phyloP scores from a whole-genome alignment of 1,140 invertebrate genomes.

The Leptinotarsa texana region DNA sequence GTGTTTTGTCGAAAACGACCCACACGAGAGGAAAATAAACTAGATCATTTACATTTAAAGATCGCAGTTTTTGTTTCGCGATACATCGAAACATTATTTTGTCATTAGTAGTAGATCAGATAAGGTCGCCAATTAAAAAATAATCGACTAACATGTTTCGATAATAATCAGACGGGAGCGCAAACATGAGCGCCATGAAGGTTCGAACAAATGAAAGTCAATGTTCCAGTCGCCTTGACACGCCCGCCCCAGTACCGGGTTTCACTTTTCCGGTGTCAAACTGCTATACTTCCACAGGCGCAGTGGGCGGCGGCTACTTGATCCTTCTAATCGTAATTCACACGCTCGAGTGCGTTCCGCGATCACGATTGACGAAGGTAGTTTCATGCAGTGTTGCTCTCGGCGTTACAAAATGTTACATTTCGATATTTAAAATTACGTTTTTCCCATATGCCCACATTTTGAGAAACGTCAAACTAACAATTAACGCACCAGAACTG shows the following conservation, averaged over 20 bases:
- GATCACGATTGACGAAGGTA: too few relatives aligned
- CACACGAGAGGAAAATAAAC: not conserved
- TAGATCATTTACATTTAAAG: not conserved
- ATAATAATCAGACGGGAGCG: conserved; percentile 11
- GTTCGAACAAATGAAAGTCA: conserved; percentile 39
- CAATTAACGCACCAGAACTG: too few relatives aligned
- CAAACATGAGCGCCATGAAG: conserved; percentile 24
- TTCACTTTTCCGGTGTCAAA: conserved; percentile 36
- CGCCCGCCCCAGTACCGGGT: conserved; percentile 35
- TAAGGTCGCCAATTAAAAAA: not conserved
- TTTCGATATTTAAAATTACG: too few relatives aligned
- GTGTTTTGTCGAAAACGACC: not conserved
- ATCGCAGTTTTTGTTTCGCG: not conserved
- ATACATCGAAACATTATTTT: not conserved
- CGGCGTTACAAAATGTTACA: too few relatives aligned
- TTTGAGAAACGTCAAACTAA: too few relatives aligned
- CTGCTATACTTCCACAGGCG: conserved; percentile 6
- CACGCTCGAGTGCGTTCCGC: too few relatives aligned
- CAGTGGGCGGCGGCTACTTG: too few relatives aligned
- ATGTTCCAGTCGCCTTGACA: conserved; percentile 42
- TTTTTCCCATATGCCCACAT: too few relatives aligned
- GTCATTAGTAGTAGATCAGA: not conserved
- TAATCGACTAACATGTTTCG: not conserved
- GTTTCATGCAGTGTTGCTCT: too few relatives aligned
- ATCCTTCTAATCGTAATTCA: too few relatives aligned